Percentiles rank a stretch among this genome's conserved stretches.
Conservation (phyloP, 2,888 invertebrate species). For the Fragum sueziense region DNA sequence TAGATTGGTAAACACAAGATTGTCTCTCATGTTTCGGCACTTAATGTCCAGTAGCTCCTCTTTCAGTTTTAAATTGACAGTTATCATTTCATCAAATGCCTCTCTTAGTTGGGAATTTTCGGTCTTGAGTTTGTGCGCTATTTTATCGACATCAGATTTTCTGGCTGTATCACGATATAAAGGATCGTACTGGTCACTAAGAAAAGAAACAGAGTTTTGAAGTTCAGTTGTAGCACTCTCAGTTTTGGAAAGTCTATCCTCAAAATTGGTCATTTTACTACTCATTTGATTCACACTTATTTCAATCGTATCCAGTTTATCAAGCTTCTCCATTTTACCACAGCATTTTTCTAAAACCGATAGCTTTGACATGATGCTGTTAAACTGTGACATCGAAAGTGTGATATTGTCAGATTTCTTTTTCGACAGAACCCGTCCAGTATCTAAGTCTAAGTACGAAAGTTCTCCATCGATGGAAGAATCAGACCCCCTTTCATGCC, state of each 20-base stretch:
- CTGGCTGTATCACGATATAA: neutral
- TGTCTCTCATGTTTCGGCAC: neutral
- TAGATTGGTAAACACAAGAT: neutral
- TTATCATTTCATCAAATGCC: neutral
- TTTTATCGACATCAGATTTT: neutral
- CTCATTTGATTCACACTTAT: neutral
- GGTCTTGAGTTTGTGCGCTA: neutral
- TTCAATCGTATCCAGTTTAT: neutral
- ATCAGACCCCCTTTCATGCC: neutral
- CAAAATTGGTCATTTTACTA: neutral
- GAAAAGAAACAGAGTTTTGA: neutral
- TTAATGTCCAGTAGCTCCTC: neutral
- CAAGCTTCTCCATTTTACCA: too few relatives aligned
- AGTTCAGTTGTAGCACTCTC: neutral
- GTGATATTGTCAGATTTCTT: neutral
- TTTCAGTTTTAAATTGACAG: neutral
- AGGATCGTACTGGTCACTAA: too few relatives aligned
- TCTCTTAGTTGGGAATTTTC: neutral
- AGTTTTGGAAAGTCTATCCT: neutral
- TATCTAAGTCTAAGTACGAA: neutral
- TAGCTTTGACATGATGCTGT: neutral
- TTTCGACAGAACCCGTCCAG: neutral
- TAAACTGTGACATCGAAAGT: neutral
- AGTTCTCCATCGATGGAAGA: neutral
- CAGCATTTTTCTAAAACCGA: neutral